Percentiles rank a stretch among this genome's conserved stretches.
Evolutionary conservation across 2,888 invertebrate genomes (phyloP).

Genomic region (Mesorhabditis spiculigera): DNA sequence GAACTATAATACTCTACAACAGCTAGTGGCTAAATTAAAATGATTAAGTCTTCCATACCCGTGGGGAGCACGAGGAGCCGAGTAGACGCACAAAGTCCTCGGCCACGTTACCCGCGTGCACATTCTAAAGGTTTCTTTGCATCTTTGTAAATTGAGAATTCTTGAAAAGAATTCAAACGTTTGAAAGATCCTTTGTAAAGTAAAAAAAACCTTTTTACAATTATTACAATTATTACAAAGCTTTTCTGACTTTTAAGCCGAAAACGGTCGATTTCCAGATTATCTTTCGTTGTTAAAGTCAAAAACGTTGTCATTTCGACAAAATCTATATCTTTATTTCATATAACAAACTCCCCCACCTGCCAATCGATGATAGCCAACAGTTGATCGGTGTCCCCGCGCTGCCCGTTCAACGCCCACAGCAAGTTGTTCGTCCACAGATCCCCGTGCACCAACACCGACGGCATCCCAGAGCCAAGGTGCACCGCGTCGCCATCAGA

Average conservation of each 20-base stretch:
- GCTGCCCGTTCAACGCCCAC: background rate
- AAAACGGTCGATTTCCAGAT: too few relatives aligned
- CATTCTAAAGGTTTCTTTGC: background rate
- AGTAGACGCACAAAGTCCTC: conserved; percentile 3
- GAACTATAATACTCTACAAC: too few relatives aligned
- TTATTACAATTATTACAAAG: too few relatives aligned
- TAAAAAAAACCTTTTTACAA: too few relatives aligned
- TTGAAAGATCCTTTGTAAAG: too few relatives aligned
- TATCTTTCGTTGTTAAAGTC: too few relatives aligned
- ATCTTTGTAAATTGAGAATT: background rate
- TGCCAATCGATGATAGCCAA: background rate
- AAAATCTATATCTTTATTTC: background rate
- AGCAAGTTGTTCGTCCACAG: conserved; percentile 1
- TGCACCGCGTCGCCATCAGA: background rate
- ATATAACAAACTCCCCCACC: background rate
- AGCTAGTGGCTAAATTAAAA: too few relatives aligned
- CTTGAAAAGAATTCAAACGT: background rate
- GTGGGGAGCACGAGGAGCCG: background rate
- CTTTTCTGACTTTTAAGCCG: too few relatives aligned
- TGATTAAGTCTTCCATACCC: background rate
- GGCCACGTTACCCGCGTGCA: conserved; percentile 5
- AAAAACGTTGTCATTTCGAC: too few relatives aligned
- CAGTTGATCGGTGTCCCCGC: background rate
- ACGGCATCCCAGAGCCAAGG: background rate
- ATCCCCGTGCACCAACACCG: conserved; percentile 6